A percentile compares a stretch with the other conserved stretches of the same genome.
These are phyloP conservation scores for Hylia prasina DNA, from an alignment of 2,113 vertebrate species.

Conservation along the genomic window DNA sequence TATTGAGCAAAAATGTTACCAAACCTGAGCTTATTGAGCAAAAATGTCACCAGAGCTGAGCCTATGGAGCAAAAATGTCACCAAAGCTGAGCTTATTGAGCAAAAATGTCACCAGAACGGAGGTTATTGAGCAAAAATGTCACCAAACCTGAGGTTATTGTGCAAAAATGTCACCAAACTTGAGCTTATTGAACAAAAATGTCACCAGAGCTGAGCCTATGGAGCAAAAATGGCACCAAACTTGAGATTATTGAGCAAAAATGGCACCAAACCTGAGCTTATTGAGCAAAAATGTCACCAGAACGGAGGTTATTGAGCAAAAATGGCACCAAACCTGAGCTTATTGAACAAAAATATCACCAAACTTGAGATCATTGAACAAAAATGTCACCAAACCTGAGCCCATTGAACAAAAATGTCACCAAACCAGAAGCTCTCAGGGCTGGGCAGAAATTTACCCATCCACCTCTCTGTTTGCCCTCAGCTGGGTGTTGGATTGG, in stretches of 20 bases:
- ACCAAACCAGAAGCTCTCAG: no score
- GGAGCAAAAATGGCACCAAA: no score
- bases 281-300: rapidly evolving
- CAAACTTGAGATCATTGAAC: rapidly evolving
- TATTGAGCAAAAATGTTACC: background rate
- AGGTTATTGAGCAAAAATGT: rapidly evolving
- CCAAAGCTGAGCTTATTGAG: rapidly evolving
- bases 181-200: rapidly evolving
- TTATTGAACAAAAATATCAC: rapidly evolving
- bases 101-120: background rate
- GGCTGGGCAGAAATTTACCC: background rate
- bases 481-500: rapidly evolving
- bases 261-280: rapidly evolving
- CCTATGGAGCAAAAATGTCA: rapidly evolving
- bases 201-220: background rate
- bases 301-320: no score
- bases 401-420: rapidly evolving
- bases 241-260: rapidly evolving
- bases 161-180: background rate
- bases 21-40: rapidly evolving
- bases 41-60: background rate
- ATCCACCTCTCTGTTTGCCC: rapidly evolving
- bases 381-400: background rate
- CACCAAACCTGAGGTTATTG: background rate
- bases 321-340: background rate